Evolutionary conservation across 2,888 invertebrate genomes (phyloP).

Genomic region (Sepioteuthis lessoniana): DNA sequence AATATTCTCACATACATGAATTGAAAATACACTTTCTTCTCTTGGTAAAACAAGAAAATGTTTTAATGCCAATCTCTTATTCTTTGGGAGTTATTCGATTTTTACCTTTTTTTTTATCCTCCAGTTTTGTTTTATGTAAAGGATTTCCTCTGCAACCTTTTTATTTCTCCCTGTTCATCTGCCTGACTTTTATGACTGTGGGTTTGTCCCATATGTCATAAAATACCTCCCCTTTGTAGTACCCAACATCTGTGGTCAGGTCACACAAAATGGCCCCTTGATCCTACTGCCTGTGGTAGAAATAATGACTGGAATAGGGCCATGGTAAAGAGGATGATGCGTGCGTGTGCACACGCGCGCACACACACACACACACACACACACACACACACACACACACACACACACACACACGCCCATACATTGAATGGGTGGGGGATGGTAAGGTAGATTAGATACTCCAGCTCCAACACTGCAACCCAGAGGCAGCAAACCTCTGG

Average conservation of each 20-base stretch:
- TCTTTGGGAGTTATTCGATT: too few relatives aligned
- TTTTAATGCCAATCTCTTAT: background rate
- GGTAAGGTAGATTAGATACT: background rate
- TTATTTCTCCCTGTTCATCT: constrained; percentile 13
- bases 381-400: too few relatives aligned
- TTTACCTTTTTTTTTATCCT: background rate
- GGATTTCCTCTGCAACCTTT: background rate
- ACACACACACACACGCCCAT: too few relatives aligned
- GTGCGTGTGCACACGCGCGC: too few relatives aligned
- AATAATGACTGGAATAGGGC: background rate
- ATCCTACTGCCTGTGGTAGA: background rate
- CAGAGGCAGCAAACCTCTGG: background rate
- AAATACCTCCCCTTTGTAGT: constrained; percentile 33
- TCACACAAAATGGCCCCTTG: constrained; percentile 10
- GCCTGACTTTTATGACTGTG: constrained; percentile 9
- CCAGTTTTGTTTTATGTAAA: background rate
- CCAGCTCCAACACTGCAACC: background rate
- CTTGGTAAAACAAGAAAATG: background rate
- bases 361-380: too few relatives aligned
- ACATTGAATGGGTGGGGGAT: background rate
- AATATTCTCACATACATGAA: constrained; percentile 33
- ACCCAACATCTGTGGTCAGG: constrained; percentile 20
- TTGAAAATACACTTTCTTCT: constrained; percentile 16
- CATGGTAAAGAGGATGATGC: too few relatives aligned
- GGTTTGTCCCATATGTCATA: constrained; percentile 10